Percentiles rank a stretch among this genome's conserved stretches.
Conservation (phyloP, 2,888 invertebrate genomes). For the Sericinus montela region DNA sequence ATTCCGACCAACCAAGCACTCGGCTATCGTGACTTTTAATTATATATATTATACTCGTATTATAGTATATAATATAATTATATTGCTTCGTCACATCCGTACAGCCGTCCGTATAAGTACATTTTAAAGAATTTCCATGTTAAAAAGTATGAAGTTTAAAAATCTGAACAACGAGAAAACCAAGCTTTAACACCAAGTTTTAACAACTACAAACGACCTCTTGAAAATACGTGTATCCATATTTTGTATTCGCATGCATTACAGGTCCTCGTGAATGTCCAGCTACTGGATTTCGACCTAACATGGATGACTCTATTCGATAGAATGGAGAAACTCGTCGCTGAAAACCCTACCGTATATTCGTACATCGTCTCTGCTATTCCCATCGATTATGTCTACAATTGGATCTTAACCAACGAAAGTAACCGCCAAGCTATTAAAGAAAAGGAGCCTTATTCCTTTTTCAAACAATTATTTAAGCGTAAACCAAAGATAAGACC, state of each 20-base stretch:
- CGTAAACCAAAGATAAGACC: conserved; percentile 34
- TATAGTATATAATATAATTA: too few relatives aligned
- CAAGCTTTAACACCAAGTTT: too few relatives aligned
- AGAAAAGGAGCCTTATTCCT: conserved; percentile 30
- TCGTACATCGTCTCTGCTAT: conserved; percentile 56
- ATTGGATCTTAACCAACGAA: conserved; percentile 41
- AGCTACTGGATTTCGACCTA: conserved; percentile 47
- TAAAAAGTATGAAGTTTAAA: too few relatives aligned
- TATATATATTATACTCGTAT: too few relatives aligned
- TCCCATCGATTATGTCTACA: conserved; percentile 61
- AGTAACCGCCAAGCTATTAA: conserved; percentile 24
- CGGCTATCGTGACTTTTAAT: too few relatives aligned
- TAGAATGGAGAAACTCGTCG: conserved; percentile 51
- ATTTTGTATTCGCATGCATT: not conserved
- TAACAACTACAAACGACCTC: too few relatives aligned
- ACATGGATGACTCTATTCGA: conserved; percentile 46
- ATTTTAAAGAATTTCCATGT: too few relatives aligned
- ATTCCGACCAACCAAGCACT: too few relatives aligned
- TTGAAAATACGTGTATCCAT: too few relatives aligned
- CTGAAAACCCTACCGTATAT: conserved; percentile 42
- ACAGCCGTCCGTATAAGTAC: too few relatives aligned
- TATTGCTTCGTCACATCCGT: too few relatives aligned
- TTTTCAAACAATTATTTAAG: conserved; percentile 27
- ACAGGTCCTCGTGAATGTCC: conserved; percentile 62
- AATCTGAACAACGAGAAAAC: too few relatives aligned